Conservation (phyloP, 2,797 vertebrate genomes). For the Alauda arvensis region DNA sequence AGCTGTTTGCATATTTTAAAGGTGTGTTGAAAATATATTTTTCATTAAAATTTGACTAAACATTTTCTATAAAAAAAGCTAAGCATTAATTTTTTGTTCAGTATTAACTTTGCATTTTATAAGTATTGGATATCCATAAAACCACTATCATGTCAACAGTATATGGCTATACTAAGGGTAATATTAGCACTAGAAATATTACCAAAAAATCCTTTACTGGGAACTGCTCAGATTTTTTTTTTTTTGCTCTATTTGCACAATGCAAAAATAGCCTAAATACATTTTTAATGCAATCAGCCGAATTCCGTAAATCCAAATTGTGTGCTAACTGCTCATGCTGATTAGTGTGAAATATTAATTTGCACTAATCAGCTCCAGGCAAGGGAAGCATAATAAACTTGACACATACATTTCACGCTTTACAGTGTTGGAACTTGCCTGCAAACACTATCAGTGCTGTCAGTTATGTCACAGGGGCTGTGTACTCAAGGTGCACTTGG, state of each 20-base stretch:
- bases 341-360: slow-evolving; percentile 70
- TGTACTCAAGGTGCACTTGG: background rate
- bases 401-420: slow-evolving; percentile 61
- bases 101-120: background rate
- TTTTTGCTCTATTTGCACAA: slow-evolving; percentile 53
- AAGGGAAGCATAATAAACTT: slow-evolving; percentile 64
- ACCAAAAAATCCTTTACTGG: background rate
- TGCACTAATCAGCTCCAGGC: slow-evolving; percentile 62
- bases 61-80: background rate
- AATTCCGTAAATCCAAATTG: slow-evolving; percentile 63
- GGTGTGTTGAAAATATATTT: background rate
- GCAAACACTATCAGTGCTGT: slow-evolving; percentile 1
- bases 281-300: slow-evolving; percentile 66
- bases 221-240: slow-evolving; percentile 38
- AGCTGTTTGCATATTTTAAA: background rate
- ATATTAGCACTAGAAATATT: background rate
- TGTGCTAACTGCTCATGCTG: slow-evolving; percentile 62
- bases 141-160: background rate
- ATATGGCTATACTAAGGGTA: background rate
- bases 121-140: background rate
- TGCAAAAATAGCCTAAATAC: slow-evolving; percentile 65
- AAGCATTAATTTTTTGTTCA: background rate
- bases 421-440: slow-evolving; percentile 41
- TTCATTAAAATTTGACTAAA: background rate
- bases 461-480: background rate